A percentile compares a stretch with the other conserved stretches of the same genome.
Conservation (phyloP, 2,113 vertebrate species). For the Noturus placidus region DNA sequence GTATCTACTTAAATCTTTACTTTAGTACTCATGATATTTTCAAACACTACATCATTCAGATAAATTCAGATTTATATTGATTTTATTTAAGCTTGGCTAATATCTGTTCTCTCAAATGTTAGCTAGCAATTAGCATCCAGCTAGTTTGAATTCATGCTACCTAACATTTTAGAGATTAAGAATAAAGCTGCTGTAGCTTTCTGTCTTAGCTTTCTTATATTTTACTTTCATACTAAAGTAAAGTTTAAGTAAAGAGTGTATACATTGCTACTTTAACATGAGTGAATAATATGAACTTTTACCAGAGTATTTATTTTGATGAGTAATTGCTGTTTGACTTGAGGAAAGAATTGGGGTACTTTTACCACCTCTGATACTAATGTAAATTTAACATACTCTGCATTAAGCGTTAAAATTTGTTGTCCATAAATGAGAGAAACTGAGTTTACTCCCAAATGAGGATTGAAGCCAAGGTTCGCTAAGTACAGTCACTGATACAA, state of each 20-base stretch:
- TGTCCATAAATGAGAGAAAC: background rate
- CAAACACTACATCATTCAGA: background rate
- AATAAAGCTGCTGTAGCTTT: background rate
- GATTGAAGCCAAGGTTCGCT: background rate
- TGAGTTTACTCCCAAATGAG: background rate
- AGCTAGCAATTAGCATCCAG: background rate
- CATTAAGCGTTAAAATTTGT: background rate
- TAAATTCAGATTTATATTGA: background rate
- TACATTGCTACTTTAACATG: background rate
- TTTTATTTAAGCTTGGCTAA: background rate
- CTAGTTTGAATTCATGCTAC: background rate
- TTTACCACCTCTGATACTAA: background rate
- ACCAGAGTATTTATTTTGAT: background rate
- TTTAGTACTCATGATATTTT: background rate
- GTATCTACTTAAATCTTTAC: background rate
- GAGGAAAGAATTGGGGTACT: background rate
- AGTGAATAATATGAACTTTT: background rate
- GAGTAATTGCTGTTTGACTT: background rate
- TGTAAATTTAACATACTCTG: background rate
- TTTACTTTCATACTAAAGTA: background rate
- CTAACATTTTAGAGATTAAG: background rate
- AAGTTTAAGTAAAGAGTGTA: background rate
- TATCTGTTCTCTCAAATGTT: background rate
- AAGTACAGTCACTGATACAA: background rate
- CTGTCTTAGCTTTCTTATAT: background rate